phyloP scores from a whole-genome alignment of 2,888 invertebrate genomes.

The Cosmia trapezina region DNA sequence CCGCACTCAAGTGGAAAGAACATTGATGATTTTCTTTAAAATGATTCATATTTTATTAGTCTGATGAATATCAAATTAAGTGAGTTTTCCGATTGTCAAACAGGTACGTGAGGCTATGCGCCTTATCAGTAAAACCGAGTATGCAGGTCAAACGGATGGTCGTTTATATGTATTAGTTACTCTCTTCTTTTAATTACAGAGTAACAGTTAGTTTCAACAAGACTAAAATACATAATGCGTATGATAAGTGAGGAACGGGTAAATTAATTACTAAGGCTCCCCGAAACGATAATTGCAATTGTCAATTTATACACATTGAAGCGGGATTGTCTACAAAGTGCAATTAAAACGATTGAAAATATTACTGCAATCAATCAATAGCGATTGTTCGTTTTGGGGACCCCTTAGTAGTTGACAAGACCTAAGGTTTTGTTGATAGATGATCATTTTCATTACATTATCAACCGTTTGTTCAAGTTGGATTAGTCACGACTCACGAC shows the following conservation, averaged over 20 bases:
- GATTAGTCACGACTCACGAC: conserved; percentile 60
- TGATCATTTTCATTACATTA: conserved; percentile 16
- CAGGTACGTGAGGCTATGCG: conserved; percentile 68
- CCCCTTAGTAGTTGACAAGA: not conserved
- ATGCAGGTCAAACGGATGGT: conserved; percentile 71
- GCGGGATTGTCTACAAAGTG: too few species aligned
- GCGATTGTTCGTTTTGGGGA: too few species aligned
- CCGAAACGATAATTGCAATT: too few species aligned
- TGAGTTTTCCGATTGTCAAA: conserved; percentile 47
- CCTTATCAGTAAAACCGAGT: conserved; percentile 62
- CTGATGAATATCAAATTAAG: conserved; percentile 44
- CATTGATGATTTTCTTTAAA: conserved; percentile 38
- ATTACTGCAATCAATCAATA: too few species aligned
- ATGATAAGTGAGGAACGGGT: conserved; percentile 13
- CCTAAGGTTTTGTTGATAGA: not conserved
- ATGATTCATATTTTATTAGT: conserved; percentile 20
- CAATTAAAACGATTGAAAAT: too few species aligned
- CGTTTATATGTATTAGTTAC: conserved; percentile 53
- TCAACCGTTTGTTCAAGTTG: conserved; percentile 27
- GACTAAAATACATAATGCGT: conserved; percentile 35
- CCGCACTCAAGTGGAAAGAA: conserved; percentile 44
- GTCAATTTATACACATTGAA: too few species aligned
- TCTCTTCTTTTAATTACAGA: conserved; percentile 57
- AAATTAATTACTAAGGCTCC: conserved; percentile 1
- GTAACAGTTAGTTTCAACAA: conserved; percentile 53